These are phyloP conservation scores for Corythornis cristatus DNA, from an alignment of 2,113 vertebrate species.

Conservation along the genomic window DNA sequence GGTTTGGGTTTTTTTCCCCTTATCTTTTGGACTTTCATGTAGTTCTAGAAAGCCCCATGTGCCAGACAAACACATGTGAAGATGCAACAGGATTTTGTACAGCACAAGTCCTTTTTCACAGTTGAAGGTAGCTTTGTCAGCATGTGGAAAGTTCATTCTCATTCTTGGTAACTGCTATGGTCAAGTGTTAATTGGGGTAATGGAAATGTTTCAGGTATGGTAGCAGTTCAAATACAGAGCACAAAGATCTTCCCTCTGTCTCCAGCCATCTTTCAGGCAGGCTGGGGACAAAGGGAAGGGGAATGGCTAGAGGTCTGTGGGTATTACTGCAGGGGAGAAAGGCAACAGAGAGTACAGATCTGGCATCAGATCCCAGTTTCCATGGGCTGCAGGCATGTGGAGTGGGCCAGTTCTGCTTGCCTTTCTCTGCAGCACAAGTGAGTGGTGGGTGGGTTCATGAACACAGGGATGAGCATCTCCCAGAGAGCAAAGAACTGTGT, in stretches of 20 bases:
- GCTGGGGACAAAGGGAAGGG: neutral
- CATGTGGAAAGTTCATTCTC: neutral
- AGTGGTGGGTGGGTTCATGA: fast-evolving
- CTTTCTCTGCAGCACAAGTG: neutral
- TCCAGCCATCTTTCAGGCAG: neutral
- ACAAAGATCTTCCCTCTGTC: neutral
- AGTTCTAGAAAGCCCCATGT: neutral
- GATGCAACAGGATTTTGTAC: neutral
- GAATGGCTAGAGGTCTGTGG: neutral
- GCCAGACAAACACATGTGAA: neutral
- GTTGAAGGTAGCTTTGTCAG: neutral
- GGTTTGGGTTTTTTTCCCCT: neutral
- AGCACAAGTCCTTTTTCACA: neutral
- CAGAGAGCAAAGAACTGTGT: neutral
- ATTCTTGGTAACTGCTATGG: neutral
- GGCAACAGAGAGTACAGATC: neutral
- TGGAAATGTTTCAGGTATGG: neutral
- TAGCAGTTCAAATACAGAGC: neutral
- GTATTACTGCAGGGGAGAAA: fast-evolving
- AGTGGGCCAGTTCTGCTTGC: neutral
- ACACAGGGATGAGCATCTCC: neutral
- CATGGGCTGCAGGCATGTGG: neutral
- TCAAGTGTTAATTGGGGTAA: neutral
- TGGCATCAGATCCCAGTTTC: neutral
- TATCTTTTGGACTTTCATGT: neutral